These are phyloP conservation scores for Phenganax subtilis DNA, from an alignment of 92 coral and sea anemone genomes.

Conservation along the genomic window DNA sequence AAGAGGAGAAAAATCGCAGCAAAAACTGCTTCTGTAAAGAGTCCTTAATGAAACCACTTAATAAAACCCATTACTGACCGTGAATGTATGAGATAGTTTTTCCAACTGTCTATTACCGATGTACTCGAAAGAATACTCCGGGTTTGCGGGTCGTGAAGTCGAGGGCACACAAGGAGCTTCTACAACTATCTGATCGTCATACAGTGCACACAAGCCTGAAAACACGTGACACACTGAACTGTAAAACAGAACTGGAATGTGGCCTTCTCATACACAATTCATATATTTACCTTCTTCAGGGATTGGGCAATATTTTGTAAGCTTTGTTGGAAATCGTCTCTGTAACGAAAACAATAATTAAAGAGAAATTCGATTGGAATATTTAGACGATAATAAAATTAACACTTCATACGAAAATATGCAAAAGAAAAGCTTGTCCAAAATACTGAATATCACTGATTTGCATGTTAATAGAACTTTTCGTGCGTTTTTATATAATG, in stretches of 20 bases:
- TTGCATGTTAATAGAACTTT: too few relatives aligned
- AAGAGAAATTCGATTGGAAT: neutral
- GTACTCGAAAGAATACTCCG: constrained; percentile 40
- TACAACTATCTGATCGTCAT: constrained; percentile 53
- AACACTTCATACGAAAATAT: neutral
- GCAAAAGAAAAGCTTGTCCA: too few relatives aligned
- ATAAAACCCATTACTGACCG: constrained; percentile 31
- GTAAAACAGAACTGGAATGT: neutral
- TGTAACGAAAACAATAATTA: neutral
- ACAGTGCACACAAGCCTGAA: constrained; percentile 69
- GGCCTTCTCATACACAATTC: neutral
- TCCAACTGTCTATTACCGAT: constrained; percentile 33
- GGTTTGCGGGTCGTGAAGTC: constrained; percentile 55
- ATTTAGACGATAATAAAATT: neutral
- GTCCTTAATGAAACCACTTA: neutral
- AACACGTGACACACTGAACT: neutral
- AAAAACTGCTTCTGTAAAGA: neutral
- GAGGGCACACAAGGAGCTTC: constrained; percentile 54
- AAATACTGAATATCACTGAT: too few relatives aligned
- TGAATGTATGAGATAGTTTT: constrained; percentile 37
- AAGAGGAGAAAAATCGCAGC: neutral
- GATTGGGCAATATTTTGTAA: constrained; percentile 10
- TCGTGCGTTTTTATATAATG: too few relatives aligned
- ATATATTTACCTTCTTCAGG: constrained; percentile 10
- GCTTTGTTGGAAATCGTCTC: constrained; percentile 6